phyloP scores from a whole-genome alignment of 2,797 vertebrate species.

The Podarcis lilfordi region DNA sequence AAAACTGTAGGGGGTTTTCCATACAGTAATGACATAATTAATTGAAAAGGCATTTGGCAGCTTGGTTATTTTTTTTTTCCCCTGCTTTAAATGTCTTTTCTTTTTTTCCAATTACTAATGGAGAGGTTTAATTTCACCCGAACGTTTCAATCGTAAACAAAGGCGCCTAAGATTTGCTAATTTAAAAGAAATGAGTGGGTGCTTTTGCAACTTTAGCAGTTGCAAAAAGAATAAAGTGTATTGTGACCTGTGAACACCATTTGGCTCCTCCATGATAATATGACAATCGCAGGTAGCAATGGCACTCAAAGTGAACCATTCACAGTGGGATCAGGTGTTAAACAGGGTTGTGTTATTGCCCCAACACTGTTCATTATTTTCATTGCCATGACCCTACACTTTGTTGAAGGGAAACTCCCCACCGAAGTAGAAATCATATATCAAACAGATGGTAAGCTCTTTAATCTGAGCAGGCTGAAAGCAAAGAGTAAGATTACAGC shows the following conservation, averaged over 20 bases:
- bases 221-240: background rate
- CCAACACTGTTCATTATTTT: too few relatives aligned
- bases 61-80: slow-evolving; percentile 40
- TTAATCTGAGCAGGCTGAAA: too few relatives aligned
- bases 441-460: too few relatives aligned
- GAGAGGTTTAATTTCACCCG: slow-evolving; percentile 52
- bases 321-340: too few relatives aligned
- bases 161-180: slow-evolving; percentile 34
- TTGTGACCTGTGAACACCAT: background rate
- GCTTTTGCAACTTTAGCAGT: background rate
- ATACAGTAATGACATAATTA: slow-evolving; percentile 54
- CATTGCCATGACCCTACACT: too few relatives aligned
- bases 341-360: too few relatives aligned
- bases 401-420: too few relatives aligned
- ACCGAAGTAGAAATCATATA: too few relatives aligned
- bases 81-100: slow-evolving; percentile 45
- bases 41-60: slow-evolving; percentile 49
- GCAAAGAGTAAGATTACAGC: too few relatives aligned
- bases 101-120: slow-evolving; percentile 34
- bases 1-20: slow-evolving; percentile 26
- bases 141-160: slow-evolving; percentile 30
- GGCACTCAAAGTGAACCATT: too few relatives aligned
- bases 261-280: too few relatives aligned
- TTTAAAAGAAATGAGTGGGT: slow-evolving; percentile 29
- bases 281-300: too few relatives aligned